Conservation (phyloP, 2,888 invertebrate species). For the Mimachlamys varia region DNA sequence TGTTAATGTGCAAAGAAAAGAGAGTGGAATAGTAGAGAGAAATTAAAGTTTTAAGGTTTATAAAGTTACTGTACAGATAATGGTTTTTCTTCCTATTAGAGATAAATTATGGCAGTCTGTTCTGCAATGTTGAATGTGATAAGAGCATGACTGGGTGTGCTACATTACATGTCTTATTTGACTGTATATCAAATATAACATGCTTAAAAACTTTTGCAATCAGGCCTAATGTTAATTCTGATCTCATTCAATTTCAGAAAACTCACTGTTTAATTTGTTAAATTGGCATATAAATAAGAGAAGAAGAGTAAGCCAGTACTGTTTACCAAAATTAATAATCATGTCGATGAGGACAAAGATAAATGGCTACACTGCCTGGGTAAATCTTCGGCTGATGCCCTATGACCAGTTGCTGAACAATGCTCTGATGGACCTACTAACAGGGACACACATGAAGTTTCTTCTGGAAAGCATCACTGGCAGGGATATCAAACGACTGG, state of each 20-base stretch:
- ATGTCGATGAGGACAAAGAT: conserved; percentile 79
- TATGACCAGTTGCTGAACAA: conserved; percentile 78
- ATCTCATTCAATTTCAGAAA: neutral
- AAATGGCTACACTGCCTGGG: conserved; percentile 80
- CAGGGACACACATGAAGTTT: conserved; percentile 79
- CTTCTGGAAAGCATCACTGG: conserved; percentile 80
- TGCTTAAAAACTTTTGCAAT: too few relatives aligned
- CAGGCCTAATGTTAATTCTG: neutral
- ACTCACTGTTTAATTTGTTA: neutral
- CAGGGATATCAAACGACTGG: conserved; percentile 72
- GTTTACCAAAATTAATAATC: neutral
- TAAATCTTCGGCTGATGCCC: conserved; percentile 77
- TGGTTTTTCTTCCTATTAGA: too few relatives aligned
- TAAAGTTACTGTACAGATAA: too few relatives aligned
- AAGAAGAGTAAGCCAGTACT: neutral
- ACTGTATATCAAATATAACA: too few relatives aligned
- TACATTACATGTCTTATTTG: too few relatives aligned
- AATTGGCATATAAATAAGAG: conserved; percentile 5
- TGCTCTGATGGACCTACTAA: conserved; percentile 79
- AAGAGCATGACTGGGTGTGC: too few relatives aligned
- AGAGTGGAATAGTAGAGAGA: too few relatives aligned
- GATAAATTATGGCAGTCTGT: too few relatives aligned
- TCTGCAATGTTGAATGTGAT: too few relatives aligned
- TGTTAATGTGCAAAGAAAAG: too few relatives aligned
- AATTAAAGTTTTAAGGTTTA: too few relatives aligned